phyloP scores from a whole-genome alignment of 2,113 vertebrate species.

The Tyto alba region DNA sequence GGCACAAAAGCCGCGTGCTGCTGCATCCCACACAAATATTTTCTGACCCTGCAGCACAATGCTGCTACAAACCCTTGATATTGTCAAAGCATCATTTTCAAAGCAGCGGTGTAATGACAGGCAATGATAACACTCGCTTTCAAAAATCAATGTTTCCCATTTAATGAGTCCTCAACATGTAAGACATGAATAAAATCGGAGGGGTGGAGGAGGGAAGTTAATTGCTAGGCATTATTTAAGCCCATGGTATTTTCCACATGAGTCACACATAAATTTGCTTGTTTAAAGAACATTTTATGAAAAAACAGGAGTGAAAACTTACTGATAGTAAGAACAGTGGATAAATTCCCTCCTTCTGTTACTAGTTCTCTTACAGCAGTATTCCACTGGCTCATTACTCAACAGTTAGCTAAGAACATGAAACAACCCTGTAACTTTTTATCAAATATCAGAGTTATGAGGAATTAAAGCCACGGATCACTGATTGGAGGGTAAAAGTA shows the following conservation, averaged over 20 bases:
- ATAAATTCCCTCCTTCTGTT: neutral
- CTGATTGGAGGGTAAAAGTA: neutral
- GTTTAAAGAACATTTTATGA: neutral
- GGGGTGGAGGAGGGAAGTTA: neutral
- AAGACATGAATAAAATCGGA: neutral
- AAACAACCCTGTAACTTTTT: neutral
- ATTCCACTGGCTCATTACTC: neutral
- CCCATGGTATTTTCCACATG: neutral
- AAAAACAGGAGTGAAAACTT: neutral
- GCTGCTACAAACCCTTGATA: neutral
- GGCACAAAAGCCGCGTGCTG: neutral
- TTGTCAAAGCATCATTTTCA: neutral
- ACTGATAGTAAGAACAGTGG: neutral
- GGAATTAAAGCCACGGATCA: neutral
- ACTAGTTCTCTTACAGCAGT: neutral
- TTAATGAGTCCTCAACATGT: neutral
- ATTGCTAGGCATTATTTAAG: constrained; percentile 13
- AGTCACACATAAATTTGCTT: neutral
- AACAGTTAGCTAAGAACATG: neutral
- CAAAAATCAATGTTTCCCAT: neutral
- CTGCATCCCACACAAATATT: neutral
- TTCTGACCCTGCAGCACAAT: neutral
- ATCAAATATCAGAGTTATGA: neutral
- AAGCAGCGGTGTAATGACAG: neutral
- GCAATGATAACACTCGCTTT: neutral